Evolutionary conservation across 2,113 vertebrate genomes (phyloP).

Genomic region (Megalops atlanticus): DNA sequence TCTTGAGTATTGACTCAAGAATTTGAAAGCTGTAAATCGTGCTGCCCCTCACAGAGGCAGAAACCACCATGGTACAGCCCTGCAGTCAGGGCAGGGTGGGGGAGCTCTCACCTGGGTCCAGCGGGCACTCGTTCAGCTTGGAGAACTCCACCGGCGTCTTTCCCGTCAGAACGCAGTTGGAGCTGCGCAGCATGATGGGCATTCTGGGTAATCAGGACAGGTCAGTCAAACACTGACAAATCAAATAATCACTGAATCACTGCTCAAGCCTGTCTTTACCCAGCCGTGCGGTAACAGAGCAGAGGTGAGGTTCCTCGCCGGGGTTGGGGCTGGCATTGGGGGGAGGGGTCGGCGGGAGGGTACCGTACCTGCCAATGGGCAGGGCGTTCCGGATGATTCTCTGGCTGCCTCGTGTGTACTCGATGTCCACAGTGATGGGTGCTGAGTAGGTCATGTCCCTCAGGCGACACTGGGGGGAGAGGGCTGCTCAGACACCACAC

Average conservation of each 20-base stretch:
- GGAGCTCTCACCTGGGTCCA: slow-evolving; percentile 85
- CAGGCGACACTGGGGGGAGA: slow-evolving; percentile 83
- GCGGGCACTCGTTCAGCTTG: slow-evolving; percentile 93
- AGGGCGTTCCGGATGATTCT: slow-evolving; percentile 95
- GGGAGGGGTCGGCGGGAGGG: not conserved
- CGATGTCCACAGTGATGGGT: slow-evolving; percentile 94
- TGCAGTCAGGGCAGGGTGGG: not conserved
- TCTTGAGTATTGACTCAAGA: no score
- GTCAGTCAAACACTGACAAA: not conserved
- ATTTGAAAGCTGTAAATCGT: no score
- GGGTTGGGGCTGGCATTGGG: not conserved
- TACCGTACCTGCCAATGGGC: slow-evolving; percentile 87
- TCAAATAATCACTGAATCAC: not conserved
- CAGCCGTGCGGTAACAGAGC: no score
- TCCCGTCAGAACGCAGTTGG: slow-evolving; percentile 93
- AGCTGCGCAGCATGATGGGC: slow-evolving; percentile 97
- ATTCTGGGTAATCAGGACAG: slow-evolving; percentile 74
- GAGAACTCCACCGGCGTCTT: slow-evolving; percentile 94
- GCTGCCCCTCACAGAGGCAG: no score
- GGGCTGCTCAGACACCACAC: not conserved
- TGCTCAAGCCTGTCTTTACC: no score
- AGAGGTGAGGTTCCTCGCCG: no score
- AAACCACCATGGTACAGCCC: no score
- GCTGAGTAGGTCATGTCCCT: slow-evolving; percentile 97
- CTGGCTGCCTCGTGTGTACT: slow-evolving; percentile 95